Percentiles rank a stretch among this genome's conserved stretches.
Conservation (phyloP, 2,113 vertebrate species). For the Dicerorhinus sumatrensis region DNA sequence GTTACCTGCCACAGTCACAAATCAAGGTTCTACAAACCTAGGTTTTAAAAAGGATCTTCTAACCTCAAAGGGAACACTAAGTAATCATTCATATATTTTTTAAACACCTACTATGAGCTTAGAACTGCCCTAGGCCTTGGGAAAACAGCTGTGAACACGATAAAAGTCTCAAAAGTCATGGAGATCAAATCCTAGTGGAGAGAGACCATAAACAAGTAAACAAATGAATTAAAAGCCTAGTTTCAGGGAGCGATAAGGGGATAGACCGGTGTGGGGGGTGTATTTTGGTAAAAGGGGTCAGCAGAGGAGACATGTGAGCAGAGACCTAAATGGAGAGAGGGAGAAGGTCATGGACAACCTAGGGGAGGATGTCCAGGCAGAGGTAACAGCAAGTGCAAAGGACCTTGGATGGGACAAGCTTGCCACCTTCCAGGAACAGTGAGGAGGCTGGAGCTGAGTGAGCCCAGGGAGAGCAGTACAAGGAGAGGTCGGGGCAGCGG, state of each 20-base stretch:
- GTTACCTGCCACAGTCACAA: background rate
- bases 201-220: background rate
- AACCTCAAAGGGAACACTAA: background rate
- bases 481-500: too few species aligned
- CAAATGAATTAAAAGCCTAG: background rate
- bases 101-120: background rate
- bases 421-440: background rate
- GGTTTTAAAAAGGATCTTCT: constrained; percentile 20
- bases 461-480: background rate
- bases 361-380: background rate
- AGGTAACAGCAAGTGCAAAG: background rate
- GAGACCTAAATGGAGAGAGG: background rate
- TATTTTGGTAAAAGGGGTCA: background rate
- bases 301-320: background rate
- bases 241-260: background rate
- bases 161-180: background rate
- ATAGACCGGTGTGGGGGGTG: background rate
- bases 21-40: background rate
- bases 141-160: background rate
- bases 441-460: background rate
- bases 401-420: background rate
- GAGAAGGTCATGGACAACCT: background rate
- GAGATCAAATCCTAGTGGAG: background rate
- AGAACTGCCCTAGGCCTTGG: background rate
- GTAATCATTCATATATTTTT: background rate